These are phyloP conservation scores for Willisornis vidua DNA, from an alignment of 2,113 vertebrate genomes.

Conservation along the genomic window DNA sequence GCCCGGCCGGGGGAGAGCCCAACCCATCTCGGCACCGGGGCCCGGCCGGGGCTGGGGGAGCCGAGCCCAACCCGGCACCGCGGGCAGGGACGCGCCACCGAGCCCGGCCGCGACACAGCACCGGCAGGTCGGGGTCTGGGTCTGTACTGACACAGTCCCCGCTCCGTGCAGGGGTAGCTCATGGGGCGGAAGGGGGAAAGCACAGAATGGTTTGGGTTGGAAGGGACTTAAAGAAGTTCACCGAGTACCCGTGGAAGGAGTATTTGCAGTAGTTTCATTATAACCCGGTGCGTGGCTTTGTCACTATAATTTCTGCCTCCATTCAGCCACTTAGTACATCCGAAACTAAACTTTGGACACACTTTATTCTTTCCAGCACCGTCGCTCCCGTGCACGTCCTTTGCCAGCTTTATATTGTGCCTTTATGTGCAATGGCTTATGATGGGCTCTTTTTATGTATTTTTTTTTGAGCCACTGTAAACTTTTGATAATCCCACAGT, in stretches of 20 bases:
- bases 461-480: neutral
- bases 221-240: neutral
- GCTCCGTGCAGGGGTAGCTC: neutral
- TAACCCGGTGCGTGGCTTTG: neutral
- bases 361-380: too few relatives aligned
- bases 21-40: too few relatives aligned
- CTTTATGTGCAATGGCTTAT: accelerated
- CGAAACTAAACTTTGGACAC: neutral
- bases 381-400: accelerated
- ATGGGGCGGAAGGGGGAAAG: too few relatives aligned
- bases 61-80: too few relatives aligned
- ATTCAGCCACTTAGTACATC: too few relatives aligned
- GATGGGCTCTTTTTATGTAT: neutral
- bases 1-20: too few relatives aligned
- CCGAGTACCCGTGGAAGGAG: neutral
- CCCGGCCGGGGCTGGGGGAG: too few relatives aligned
- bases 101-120: neutral
- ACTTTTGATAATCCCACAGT: neutral
- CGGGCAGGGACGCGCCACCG: too few relatives aligned
- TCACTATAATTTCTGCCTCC: accelerated
- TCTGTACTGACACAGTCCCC: neutral
- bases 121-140: neutral
- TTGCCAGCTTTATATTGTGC: too few relatives aligned
- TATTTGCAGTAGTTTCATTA: neutral
- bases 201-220: neutral